Conservation (phyloP, 2,888 invertebrate species). For the Hipparchia sbordonii region DNA sequence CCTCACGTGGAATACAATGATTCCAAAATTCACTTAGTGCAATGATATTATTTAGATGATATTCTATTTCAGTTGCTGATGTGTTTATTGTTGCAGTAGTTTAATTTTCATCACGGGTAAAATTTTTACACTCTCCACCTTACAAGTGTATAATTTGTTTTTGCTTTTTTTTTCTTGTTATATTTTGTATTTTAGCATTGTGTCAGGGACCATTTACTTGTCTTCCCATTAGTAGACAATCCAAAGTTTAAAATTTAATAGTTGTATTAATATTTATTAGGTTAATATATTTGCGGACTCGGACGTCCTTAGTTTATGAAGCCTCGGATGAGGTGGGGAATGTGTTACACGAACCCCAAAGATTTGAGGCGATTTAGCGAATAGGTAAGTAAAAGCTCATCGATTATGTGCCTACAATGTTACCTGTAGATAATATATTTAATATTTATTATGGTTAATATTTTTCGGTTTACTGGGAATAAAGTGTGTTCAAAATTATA, state of each 20-base stretch:
- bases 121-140: slow-evolving; percentile 32
- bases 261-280: slow-evolving; percentile 69
- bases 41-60: slow-evolving; percentile 59
- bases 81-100: slow-evolving; percentile 28
- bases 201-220: slow-evolving; percentile 69
- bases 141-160: slow-evolving; percentile 27
- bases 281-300: slow-evolving; percentile 49
- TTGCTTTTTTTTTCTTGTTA: slow-evolving; percentile 35
- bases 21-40: slow-evolving; percentile 74
- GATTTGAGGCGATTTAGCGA: slow-evolving; percentile 35
- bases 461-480: slow-evolving; percentile 64
- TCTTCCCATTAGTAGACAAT: slow-evolving; percentile 74
- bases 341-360: slow-evolving; percentile 21
- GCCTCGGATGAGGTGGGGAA: slow-evolving; percentile 21
- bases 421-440: slow-evolving; percentile 75
- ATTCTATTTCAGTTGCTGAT: slow-evolving; percentile 34
- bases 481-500: slow-evolving; percentile 77
- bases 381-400: slow-evolving; percentile 74
- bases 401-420: slow-evolving; percentile 81
- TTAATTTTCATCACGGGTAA: slow-evolving; percentile 36
- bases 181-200: slow-evolving; percentile 30
- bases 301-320: slow-evolving; percentile 26
- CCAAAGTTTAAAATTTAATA: slow-evolving; percentile 73
- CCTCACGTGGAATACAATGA: slow-evolving; percentile 66
- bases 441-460: slow-evolving; percentile 62